Base-by-base conservation (phyloP, 2,113 vertebrate species). In the Callospermophilus lateralis region DNA sequence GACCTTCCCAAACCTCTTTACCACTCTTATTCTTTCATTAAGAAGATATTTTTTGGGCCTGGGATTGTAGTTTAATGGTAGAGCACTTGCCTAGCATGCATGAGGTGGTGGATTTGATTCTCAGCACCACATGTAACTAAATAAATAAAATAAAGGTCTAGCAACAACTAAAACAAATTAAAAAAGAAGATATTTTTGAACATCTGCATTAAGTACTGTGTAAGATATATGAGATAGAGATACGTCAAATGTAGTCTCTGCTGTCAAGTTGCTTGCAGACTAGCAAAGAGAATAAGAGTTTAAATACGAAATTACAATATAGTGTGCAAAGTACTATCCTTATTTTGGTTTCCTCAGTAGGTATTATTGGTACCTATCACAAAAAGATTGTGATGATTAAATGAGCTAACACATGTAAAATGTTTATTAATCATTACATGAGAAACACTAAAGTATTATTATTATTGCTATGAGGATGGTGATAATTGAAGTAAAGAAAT, bases 401-500 rank as follows among this genome's bases (percentile, higher is more conserved):
- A 37, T 87, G 51, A 84, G 65, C 90, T 92, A 84, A 94, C 20
- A 84, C 8, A 19, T 90, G 39, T 67, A 72, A 89, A 92, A 37
- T 61, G 53, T 11, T 97, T 97, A 42, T 63, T 63, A 88, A 88
- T 89, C 32, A 34, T 81, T 6, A 37, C 45, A 90, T 30, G 80
- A 20, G 37, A 96, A 89, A 67, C 42, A 63, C 45, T 67, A 19
- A 16, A 39, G 26, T 39, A 20, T 48, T 76, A 0, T 42, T 78
- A 53, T 89, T 93, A n/a, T 88, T 53, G 17, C 79, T 26, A 76
- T 16, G 42, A 26, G 45, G 77, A 51, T 42, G 13, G 39, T 67
- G n/a, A 39, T 76, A 34, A 65, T 45, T 8, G 58, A 90, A 72
- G 7, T 86, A 93, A 95, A 70, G 72, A 91, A 93, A 96, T 74